Conservation (phyloP, 2,113 vertebrate species). For the Phaetusa simplex region DNA sequence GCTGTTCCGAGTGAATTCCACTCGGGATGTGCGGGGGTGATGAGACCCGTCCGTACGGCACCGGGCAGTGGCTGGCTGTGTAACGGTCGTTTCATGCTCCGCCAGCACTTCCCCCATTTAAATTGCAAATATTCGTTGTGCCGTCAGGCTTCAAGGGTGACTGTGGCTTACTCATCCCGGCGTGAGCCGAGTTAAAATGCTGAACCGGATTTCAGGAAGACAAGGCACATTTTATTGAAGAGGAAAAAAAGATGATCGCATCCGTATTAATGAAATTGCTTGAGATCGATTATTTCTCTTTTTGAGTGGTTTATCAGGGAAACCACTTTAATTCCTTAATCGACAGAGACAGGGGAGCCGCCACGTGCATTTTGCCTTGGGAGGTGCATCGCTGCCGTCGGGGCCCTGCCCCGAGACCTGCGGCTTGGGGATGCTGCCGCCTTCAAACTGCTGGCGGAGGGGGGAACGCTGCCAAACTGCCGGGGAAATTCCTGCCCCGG, state of each 20-base stretch:
- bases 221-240: background rate
- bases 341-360: background rate
- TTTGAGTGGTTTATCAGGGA: background rate
- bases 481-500: background rate
- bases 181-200: background rate
- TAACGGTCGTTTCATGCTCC: background rate
- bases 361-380: background rate
- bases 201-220: background rate
- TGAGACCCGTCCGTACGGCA: rapidly evolving
- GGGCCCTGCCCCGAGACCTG: background rate
- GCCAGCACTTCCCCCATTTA: background rate
- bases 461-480: background rate
- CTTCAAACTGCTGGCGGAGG: rapidly evolving
- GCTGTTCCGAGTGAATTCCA: background rate
- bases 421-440: background rate
- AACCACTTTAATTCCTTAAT: background rate
- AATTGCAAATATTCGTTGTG: background rate
- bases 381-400: rapidly evolving
- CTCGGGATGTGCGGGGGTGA: background rate
- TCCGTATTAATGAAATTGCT: background rate
- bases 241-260: background rate
- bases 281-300: background rate
- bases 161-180: background rate
- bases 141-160: background rate
- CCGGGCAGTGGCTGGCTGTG: background rate